Conservation (phyloP, 2,797 vertebrate species). For the Sebastes itinus region DNA sequence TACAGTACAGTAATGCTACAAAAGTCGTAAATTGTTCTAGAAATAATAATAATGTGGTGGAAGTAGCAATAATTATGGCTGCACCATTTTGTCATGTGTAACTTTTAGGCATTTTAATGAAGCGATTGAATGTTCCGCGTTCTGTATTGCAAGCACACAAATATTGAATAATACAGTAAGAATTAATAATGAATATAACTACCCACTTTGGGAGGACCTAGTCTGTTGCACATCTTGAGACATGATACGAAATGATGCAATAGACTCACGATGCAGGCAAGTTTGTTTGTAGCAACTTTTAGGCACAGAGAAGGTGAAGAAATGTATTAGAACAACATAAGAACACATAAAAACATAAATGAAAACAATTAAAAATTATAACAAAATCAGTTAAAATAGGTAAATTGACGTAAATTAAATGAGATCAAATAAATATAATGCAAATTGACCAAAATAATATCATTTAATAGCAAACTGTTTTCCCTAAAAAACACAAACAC, state of each 20-base stretch:
- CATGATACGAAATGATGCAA: not conserved
- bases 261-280: not conserved
- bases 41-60: not conserved
- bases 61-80: not conserved
- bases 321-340: not conserved
- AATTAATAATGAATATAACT: not conserved
- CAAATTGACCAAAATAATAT: not conserved
- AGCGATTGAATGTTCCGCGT: not conserved
- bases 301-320: not conserved
- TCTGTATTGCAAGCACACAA: not conserved
- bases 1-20: not conserved
- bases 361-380: rapidly evolving
- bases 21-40: not conserved
- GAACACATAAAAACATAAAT: not conserved
- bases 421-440: not conserved
- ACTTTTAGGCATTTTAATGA: not conserved
- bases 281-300: not conserved
- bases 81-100: not conserved
- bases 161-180: not conserved
- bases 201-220: not conserved
- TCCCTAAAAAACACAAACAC: not conserved
- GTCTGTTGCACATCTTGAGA: not conserved
- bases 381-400: not conserved
- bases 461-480: not conserved
- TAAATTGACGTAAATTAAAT: not conserved